Conservation (phyloP, 2,113 vertebrate species). For the Anolis sagrei region DNA sequence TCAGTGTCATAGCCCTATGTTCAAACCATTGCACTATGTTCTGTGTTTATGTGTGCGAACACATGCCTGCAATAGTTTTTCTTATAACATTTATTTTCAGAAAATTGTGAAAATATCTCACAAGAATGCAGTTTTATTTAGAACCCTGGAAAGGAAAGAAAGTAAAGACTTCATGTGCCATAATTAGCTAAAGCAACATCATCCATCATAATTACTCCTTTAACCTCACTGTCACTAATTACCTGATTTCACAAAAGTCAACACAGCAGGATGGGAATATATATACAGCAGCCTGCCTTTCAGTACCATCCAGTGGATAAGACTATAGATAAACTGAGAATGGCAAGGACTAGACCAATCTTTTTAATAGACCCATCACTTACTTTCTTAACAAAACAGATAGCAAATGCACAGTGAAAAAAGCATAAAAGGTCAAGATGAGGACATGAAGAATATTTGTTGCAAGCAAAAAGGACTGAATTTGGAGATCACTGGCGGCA, state of each 20-base stretch:
- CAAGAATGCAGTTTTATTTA: conserved; percentile 17
- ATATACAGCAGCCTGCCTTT: conserved; percentile 20
- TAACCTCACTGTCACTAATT: conserved; percentile 27
- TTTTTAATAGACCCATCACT: not conserved
- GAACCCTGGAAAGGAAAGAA: not conserved
- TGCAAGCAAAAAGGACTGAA: not conserved
- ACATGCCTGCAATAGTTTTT: not conserved
- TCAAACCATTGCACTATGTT: too few relatives aligned
- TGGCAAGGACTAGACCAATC: not conserved
- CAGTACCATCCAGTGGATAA: conserved; percentile 24
- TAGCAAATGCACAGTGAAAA: not conserved
- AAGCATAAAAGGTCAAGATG: not conserved
- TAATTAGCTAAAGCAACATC: conserved; percentile 35
- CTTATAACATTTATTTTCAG: not conserved
- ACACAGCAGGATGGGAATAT: conserved; percentile 1
- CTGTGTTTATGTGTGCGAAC: too few relatives aligned
- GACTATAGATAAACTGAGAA: not conserved
- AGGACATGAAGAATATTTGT: not conserved
- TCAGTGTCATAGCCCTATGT: too few relatives aligned
- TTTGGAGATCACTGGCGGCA: too few relatives aligned
- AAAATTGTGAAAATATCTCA: conserved; percentile 19
- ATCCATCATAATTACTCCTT: conserved; percentile 26
- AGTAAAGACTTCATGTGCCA: conserved; percentile 13
- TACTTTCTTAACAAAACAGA: not conserved
- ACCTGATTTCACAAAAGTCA: conserved; percentile 17